Conservation (phyloP, 2,888 invertebrate genomes). For the Conus canariensis region DNA sequence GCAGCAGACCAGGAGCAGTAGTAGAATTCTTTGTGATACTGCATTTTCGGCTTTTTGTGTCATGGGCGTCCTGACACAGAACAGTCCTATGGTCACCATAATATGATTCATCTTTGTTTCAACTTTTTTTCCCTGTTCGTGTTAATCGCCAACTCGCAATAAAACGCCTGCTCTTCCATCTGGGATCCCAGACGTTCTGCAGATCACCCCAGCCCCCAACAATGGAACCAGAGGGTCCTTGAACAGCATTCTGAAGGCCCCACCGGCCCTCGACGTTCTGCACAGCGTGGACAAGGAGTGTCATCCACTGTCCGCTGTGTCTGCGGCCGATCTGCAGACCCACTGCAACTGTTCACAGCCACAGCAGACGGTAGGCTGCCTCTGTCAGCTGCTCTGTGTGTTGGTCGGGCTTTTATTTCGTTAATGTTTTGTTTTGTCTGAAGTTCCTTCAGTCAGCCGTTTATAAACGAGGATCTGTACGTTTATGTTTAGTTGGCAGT, state of each 20-base stretch:
- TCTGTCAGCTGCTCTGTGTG: background rate
- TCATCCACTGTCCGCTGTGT: background rate
- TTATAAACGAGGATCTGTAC: background rate
- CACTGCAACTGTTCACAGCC: slow-evolving; percentile 31
- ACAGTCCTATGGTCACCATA: too few species aligned
- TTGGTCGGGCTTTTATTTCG: background rate
- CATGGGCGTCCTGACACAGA: too few species aligned
- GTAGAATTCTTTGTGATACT: too few species aligned
- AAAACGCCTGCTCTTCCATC: background rate
- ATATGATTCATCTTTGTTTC: too few species aligned
- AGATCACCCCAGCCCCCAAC: slow-evolving; percentile 72
- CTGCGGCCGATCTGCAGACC: background rate
- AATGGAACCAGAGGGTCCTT: slow-evolving; percentile 78
- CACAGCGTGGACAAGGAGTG: background rate
- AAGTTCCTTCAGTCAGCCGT: background rate
- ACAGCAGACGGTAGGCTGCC: background rate
- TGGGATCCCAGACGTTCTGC: slow-evolving; percentile 41
- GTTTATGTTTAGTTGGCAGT: background rate
- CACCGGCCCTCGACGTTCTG: slow-evolving; percentile 49
- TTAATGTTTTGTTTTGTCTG: background rate
- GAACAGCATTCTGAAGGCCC: slow-evolving; percentile 68
- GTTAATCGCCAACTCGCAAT: too few species aligned
- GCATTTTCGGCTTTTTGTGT: too few species aligned
- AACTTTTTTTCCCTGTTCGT: too few species aligned
- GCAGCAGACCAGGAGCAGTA: too few species aligned